Evolutionary conservation across 2,113 vertebrate genomes (phyloP), one percentile per base, ranked within the genome.

Genomic region (Notothenia rossii): DNA sequence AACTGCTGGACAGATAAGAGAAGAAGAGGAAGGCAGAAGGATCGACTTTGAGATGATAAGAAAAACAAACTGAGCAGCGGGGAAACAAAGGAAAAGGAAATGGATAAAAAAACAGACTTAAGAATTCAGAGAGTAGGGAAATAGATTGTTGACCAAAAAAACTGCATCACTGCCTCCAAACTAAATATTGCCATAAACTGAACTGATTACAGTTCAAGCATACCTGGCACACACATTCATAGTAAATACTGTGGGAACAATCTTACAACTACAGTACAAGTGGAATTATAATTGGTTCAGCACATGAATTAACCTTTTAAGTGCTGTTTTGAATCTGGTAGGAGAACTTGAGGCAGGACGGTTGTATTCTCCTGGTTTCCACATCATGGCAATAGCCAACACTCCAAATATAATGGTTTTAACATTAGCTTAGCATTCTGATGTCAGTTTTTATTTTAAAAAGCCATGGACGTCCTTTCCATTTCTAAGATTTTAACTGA

Each of bases 51-150:
- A 81, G 79, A 80, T 75, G 67, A 54, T 25, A 50, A 61, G 25
- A 67, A 59, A 68, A 3, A 25, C 18, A 77, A 62, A 62, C 8
- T 10, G 51, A 68, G 18, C 4, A 40, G 8, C 40, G n/a, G 43
- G 7, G 18, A 25, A 48, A 51, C n/a, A n/a, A 54, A 55, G 22
- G 53, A 54, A 58, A 79, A 54, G 40, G 20, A 71, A 70, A 63
- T 61, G 10, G 51, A 63, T 49, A 48, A 79, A 73, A 76, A 50
- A 6, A 15, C 40, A 73, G 50, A 29, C 9, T 33, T 4, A 56
- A 75, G n/a, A 79, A 70, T 74, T 10, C n/a, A 56, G 46, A 63
- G 25, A 61, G 67, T 50, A 67, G 49, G 58, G 60, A 83, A 60
- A 64, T 18, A 67, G 45, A 77, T 78, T 4, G 20, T 17, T 4